Evolutionary conservation across 2,797 vertebrate species (phyloP).

Genomic region (Ataeniobius toweri): DNA sequence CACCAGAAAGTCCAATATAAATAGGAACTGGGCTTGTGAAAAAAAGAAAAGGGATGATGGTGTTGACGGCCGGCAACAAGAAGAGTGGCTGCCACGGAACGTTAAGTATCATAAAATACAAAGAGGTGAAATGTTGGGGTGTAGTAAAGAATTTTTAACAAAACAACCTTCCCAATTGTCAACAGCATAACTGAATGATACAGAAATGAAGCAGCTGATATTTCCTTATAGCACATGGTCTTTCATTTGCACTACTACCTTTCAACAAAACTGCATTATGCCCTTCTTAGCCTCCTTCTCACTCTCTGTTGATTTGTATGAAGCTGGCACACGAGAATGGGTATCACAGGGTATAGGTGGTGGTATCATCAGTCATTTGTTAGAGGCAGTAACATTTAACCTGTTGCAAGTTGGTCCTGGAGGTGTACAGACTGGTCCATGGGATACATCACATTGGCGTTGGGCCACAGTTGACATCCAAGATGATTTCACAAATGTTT

Average conservation of each 20-base stretch:
- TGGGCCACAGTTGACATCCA: no score
- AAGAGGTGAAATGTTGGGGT: slow-evolving; percentile 46
- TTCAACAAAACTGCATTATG: background rate
- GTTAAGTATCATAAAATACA: slow-evolving; percentile 42
- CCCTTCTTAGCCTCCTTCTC: background rate
- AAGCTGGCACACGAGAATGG: background rate
- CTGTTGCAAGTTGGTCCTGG: no score
- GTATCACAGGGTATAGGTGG: background rate
- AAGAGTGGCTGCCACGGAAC: slow-evolving; percentile 37
- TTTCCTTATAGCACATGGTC: background rate
- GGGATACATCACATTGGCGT: no score
- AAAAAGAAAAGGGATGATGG: slow-evolving; percentile 17
- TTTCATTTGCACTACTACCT: background rate
- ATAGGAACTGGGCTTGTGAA: slow-evolving; percentile 47
- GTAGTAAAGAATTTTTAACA: slow-evolving; percentile 21
- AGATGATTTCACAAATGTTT: no score
- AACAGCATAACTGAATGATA: background rate
- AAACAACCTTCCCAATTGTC: background rate
- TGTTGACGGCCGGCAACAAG: slow-evolving; percentile 44
- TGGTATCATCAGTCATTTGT: no score
- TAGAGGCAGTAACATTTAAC: no score
- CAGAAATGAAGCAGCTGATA: background rate
- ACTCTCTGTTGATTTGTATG: background rate
- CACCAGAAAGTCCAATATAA: slow-evolving; percentile 54
- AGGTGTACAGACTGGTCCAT: no score